phyloP scores from a whole-genome alignment of 2,888 invertebrate genomes.

The Apodemia duryi region DNA sequence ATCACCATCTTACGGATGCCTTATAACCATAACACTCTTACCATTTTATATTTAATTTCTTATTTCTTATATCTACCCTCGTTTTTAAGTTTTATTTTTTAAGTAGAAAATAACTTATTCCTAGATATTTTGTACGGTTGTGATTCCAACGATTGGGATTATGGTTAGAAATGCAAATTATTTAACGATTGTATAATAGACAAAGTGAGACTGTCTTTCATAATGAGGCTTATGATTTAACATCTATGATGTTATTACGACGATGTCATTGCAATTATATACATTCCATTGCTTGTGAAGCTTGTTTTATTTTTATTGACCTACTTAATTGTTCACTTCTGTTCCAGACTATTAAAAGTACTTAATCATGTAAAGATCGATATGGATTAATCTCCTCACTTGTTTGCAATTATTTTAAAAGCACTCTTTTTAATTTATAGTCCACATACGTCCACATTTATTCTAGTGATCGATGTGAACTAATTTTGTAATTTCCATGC shows the following conservation, averaged over 20 bases:
- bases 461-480: no score
- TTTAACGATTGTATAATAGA: slow-evolving; percentile 22
- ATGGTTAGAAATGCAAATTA: slow-evolving; percentile 28
- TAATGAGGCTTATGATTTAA: slow-evolving; percentile 48
- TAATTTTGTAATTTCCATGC: no score
- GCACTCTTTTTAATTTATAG: no score
- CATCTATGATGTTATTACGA: slow-evolving; percentile 55
- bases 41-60: not conserved
- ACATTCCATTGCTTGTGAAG: slow-evolving; percentile 76
- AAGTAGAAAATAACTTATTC: slow-evolving; percentile 22
- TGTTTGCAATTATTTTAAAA: no score
- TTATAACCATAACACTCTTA: not conserved
- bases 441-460: no score
- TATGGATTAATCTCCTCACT: no score
- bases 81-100: slow-evolving; percentile 4
- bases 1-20: not conserved
- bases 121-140: slow-evolving; percentile 40
- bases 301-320: slow-evolving; percentile 52
- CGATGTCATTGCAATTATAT: slow-evolving; percentile 70
- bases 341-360: no score
- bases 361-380: no score
- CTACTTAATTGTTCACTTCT: no score
- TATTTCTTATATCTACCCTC: not conserved
- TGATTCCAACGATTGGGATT: slow-evolving; percentile 41
- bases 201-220: slow-evolving; percentile 51